These are phyloP conservation scores for Microplitis deprimator DNA, from an alignment of 2,888 invertebrate genomes.

Conservation along the genomic window DNA sequence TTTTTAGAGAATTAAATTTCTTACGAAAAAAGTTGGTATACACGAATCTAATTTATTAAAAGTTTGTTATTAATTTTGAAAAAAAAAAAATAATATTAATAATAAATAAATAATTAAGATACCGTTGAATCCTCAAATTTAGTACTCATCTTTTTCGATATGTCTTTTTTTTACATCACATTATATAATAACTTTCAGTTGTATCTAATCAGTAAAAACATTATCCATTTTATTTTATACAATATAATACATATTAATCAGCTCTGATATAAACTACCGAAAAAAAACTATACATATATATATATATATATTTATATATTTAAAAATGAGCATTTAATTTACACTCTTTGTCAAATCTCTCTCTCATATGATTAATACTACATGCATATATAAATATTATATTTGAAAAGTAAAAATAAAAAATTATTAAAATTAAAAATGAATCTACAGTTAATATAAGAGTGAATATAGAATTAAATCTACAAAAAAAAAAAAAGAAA, in stretches of 20 bases:
- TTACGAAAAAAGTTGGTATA: no score
- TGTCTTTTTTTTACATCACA: not conserved
- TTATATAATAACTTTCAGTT: not conserved
- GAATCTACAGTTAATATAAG: conserved; percentile 47
- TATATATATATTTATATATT: not conserved
- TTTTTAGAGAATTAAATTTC: no score
- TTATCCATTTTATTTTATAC: conserved; percentile 40
- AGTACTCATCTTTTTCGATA: not conserved
- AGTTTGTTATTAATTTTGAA: no score
- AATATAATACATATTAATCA: not conserved
- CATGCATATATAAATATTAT: conserved; percentile 57
- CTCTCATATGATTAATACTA: conserved; percentile 66
- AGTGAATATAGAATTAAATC: conserved; percentile 37
- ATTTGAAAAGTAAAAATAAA: conserved; percentile 42
- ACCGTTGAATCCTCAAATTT: no score
- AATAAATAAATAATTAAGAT: no score
- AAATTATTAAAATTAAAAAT: conserved; percentile 44
- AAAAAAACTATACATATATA: conserved; percentile 9
- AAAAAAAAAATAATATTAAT: no score
- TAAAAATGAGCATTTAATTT: conserved; percentile 47
- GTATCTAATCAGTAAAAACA: conserved; percentile 23
- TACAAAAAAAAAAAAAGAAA: conserved; percentile 29
- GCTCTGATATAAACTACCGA: not conserved
- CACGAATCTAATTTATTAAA: no score
- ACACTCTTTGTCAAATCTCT: conserved; percentile 65